A percentile compares a stretch with the other conserved stretches of the same genome.
Conservation (phyloP, 2,888 invertebrate species). For the Leptogaster cylindrica region DNA sequence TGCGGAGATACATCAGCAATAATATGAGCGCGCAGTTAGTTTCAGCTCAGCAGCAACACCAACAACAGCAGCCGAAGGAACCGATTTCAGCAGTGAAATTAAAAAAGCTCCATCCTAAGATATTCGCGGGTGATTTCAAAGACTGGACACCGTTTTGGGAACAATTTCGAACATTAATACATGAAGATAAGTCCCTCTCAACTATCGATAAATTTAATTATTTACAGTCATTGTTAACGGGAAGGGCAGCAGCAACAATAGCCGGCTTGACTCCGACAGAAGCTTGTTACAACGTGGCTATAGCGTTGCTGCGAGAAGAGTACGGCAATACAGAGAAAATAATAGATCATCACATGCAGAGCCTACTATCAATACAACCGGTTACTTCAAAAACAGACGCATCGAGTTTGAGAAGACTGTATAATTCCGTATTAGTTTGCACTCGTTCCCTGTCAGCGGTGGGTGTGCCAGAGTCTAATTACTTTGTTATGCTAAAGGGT, state of each 20-base stretch:
- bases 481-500: conserved; percentile 40
- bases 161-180: background rate
- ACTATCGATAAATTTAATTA: conserved; percentile 34
- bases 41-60: no score
- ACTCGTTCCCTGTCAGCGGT: background rate
- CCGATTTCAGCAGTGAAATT: background rate
- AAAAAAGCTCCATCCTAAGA: background rate
- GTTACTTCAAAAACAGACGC: background rate
- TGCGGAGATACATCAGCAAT: no score
- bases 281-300: conserved; percentile 31
- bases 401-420: background rate
- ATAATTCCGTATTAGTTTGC: background rate
- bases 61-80: no score
- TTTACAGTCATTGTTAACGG: conserved; percentile 22
- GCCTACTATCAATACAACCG: background rate
- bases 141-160: background rate
- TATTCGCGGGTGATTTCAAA: background rate
- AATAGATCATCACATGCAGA: conserved; percentile 35
- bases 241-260: conserved; percentile 31
- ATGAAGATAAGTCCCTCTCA: background rate
- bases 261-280: conserved; percentile 22
- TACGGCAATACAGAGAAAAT: conserved; percentile 38
- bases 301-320: conserved; percentile 26
- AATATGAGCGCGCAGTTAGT: no score
- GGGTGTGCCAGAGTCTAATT: conserved; percentile 36